Evolutionary conservation across 2,888 invertebrate species (phyloP), one percentile per base, ranked within the genome.

Genomic region (Drosophila austrosaltans): DNA sequence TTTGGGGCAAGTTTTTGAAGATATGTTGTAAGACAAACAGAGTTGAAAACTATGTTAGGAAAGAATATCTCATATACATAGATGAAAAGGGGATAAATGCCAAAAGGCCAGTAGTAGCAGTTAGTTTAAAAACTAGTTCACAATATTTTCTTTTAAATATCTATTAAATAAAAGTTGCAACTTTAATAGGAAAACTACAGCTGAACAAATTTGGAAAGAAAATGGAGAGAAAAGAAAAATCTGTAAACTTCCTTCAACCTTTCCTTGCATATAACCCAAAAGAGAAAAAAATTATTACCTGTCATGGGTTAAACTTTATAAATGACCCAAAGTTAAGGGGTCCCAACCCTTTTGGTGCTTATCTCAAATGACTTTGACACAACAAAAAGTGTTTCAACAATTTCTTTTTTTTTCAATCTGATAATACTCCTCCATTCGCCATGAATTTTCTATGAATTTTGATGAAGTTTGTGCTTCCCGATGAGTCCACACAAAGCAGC

Each of bases 31-130:
- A 57, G 53, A 57, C 72, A 63, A 64, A 64, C 44, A 72, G 64
- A 75, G 75, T 72, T 66, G 30, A 39, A 72, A 74, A 74, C 75
- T 72, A 66, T 74, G 72, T 74, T 72, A 66, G 20, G 75, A 39
- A 58, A 56, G 42, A 71, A 44, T 56, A 56, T 72, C 32, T 60
- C 36, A 36, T 48, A 25, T 10, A 40, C 36, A 36, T 48, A 25
- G 25, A 40, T 40, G 40, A 3, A 48, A 48, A 25, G 22, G 48
- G 48, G 22, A 22, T 25, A 48, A 22, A 48, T 3, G 22, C 7
- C 8, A 22, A 0, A 1, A 22, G 48, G 22, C 36, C 36, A 25
- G 22, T 3, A 48, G 25, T 16, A 36, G 32, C 2, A 4, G 3
- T 28, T 28, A 4, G 28, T 28, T 44, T 16, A 16, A n/a, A 44